Percentiles rank a stretch among this genome's conserved stretches.
These are phyloP conservation scores for Grammomys dolichurus DNA, from an alignment of 2,113 vertebrate species.

Conservation along the genomic window DNA sequence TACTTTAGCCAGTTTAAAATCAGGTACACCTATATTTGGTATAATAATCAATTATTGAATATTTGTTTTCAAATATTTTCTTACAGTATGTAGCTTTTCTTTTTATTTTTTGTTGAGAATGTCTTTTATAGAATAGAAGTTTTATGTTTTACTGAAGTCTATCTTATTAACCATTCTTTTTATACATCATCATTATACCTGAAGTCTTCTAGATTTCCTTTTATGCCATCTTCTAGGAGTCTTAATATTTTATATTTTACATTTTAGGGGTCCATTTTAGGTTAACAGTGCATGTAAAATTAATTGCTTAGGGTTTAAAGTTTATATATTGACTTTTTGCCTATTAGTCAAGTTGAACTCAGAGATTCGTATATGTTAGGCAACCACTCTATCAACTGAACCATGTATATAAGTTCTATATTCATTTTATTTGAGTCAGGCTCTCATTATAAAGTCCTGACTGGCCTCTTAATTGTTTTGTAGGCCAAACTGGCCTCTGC, in stretches of 20 bases:
- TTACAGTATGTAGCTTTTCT: neutral
- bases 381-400: neutral
- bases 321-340: neutral
- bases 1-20: neutral
- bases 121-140: neutral
- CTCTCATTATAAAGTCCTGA: neutral
- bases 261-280: neutral
- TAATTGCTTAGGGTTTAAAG: neutral
- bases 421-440: neutral
- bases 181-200: neutral
- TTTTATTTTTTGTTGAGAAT: neutral
- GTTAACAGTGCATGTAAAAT: neutral
- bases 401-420: neutral
- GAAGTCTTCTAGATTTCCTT: neutral
- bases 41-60: neutral
- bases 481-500: neutral
- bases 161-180: neutral
- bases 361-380: neutral
- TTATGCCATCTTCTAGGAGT: neutral
- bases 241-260: neutral
- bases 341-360: neutral
- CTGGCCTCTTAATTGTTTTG: neutral
- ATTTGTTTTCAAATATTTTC: neutral
- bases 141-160: constrained; percentile 8
- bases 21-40: neutral